Conservation (phyloP, 37 sponge, comb jelly and placozoan genomes). For the Trichoplax adhaerens region DNA sequence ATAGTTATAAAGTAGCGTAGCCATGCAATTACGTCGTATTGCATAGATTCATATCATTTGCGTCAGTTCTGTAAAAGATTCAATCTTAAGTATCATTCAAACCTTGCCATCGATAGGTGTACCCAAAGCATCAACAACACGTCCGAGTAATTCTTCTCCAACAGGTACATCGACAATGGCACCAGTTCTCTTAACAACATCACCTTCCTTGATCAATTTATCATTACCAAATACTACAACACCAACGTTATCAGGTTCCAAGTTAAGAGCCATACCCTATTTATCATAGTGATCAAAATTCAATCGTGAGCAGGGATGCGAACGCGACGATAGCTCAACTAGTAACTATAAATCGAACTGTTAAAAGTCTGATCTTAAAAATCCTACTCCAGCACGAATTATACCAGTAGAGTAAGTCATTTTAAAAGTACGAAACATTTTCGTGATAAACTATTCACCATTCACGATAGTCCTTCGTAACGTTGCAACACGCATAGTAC, state of each 20-base stretch:
- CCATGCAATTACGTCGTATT: too few species aligned
- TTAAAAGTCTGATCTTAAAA: not conserved
- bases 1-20: too few species aligned
- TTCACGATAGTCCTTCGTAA: slow-evolving; percentile 2
- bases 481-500: not conserved
- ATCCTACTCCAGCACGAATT: not conserved
- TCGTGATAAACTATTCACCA: not conserved
- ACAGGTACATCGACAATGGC: slow-evolving; percentile 98
- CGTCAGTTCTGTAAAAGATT: too few species aligned
- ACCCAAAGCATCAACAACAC: slow-evolving; percentile 95
- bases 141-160: slow-evolving; percentile 66
- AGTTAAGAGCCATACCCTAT: slow-evolving; percentile 91
- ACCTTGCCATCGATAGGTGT: slow-evolving; percentile 94
- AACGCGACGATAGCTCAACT: too few species aligned
- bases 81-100: not conserved
- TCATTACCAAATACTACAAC: slow-evolving; percentile 98
- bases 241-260: slow-evolving; percentile 98
- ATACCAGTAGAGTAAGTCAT: slow-evolving; percentile 5
- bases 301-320: too few species aligned
- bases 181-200: slow-evolving; percentile 91
- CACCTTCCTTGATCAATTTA: slow-evolving; percentile 96
- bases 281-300: too few species aligned
- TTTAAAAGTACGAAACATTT: too few species aligned
- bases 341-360: not conserved
- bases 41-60: too few species aligned